Base-by-base conservation (phyloP, 2,113 vertebrate genomes). In the Plotosus lineatus region DNA sequence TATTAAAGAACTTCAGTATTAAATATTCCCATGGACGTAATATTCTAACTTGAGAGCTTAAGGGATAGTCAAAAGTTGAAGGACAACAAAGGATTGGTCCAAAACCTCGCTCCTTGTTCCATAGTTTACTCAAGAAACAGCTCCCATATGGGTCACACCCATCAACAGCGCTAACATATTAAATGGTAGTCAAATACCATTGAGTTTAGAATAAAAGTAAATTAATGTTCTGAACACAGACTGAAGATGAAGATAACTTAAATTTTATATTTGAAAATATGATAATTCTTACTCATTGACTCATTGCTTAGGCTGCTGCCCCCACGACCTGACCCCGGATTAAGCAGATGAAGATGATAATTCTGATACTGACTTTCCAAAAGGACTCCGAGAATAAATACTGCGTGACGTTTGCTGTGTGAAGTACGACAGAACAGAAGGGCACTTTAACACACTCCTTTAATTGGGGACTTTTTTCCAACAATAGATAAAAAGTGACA, bases 1-100 rank as follows among this genome's bases (percentile, higher is more conserved):
- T 61, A 55, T 81, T 75, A 75, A 65, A 26, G 48, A 75, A 53
- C 72, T 68, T 33, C 72, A 68, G 48, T 68, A 68, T 15, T 31
- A 63, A 75, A 55, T 68, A 75, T 81, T 75, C 71, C 60, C 60
- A 21, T 17, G 46, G 72, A 56, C 66, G 36, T 48, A 63, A 6
- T 51, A 66, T 75, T 53, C 33, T 1, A 17, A 81, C 15, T 55
- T 55, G 36, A 68, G 26, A 81, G 63, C 51, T 75, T 66, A 65
- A 4, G 48, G 48, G 46, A 51, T 26, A 51, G 33, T 55, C 31
- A 36, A 66, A 50, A 66, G 56, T 36, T 81, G n/a, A 81, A 81
- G 53, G 48, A 75, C 36, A 51, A 69, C 33, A 75, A 38, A 36
- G 44, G 60, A 14, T 58, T 33, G 14, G 42, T 66, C 71, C 71